These are phyloP conservation scores for Drosophila pseudotalamancana DNA, from an alignment of 2,888 invertebrate species.

Conservation along the genomic window DNA sequence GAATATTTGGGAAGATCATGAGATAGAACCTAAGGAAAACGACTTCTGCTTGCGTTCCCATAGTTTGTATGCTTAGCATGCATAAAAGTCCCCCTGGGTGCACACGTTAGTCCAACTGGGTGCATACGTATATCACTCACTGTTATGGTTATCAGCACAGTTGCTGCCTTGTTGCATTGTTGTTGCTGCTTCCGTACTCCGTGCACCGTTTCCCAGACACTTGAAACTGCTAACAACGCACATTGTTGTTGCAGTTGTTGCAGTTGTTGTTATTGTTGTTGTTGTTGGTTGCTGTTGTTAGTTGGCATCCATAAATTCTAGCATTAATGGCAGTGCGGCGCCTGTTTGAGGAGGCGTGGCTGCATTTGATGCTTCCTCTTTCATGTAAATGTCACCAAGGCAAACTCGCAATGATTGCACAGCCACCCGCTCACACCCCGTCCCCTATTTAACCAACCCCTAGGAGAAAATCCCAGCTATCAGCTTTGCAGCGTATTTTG, in stretches of 20 bases:
- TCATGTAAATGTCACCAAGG: slow-evolving; percentile 68
- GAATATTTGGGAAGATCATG: no score
- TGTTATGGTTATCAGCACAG: slow-evolving; percentile 76
- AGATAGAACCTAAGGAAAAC: neutral
- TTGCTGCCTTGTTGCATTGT: slow-evolving; percentile 60
- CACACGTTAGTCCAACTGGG: slow-evolving; percentile 44
- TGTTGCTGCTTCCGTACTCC: slow-evolving; percentile 44
- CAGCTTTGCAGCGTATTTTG: slow-evolving; percentile 44
- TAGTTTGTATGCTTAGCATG: neutral
- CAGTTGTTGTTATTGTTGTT: slow-evolving; percentile 35
- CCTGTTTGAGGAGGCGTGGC: slow-evolving; percentile 40
- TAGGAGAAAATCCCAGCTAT: slow-evolving; percentile 38
- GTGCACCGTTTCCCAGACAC: slow-evolving; percentile 52
- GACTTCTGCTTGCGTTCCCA: neutral
- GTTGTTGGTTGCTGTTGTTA: slow-evolving; percentile 54
- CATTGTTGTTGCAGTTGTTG: slow-evolving; percentile 52
- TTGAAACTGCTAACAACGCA: slow-evolving; percentile 75
- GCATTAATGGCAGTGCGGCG: slow-evolving; percentile 70
- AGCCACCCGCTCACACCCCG: neutral
- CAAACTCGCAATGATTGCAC: slow-evolving; percentile 60
- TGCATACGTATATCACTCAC: slow-evolving; percentile 69
- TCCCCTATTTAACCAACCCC: neutral
- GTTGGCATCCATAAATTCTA: slow-evolving; percentile 74
- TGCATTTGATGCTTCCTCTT: slow-evolving; percentile 68
- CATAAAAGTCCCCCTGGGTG: slow-evolving; percentile 22